A percentile compares a stretch with the other conserved stretches of the same genome.
These are phyloP conservation scores for Lasioglossum albipes DNA, from an alignment of 1,140 invertebrate species.

Conservation along the genomic window DNA sequence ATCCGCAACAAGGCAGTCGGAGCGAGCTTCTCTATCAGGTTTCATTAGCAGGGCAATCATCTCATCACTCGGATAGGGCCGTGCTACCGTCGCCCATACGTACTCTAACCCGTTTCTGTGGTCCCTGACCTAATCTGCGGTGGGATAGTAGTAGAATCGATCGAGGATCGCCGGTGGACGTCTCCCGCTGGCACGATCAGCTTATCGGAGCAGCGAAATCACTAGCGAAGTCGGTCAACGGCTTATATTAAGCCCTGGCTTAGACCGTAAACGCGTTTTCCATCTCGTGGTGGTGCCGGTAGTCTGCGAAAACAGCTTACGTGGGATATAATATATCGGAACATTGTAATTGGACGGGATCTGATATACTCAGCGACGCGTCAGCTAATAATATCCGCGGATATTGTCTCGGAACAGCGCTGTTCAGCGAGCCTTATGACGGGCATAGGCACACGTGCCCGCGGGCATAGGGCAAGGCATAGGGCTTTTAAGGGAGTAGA, in stretches of 20 bases:
- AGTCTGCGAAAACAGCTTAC: constrained; percentile 53
- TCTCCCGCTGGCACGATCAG: constrained; percentile 39
- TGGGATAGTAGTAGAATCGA: constrained; percentile 56
- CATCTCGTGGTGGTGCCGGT: constrained; percentile 34
- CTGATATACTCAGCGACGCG: constrained; percentile 45
- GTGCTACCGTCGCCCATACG: constrained; percentile 61
- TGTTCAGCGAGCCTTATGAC: no score
- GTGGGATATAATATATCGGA: constrained; percentile 50
- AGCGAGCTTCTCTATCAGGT: constrained; percentile 71
- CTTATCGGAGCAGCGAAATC: constrained; percentile 57
- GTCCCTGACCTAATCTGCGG: constrained; percentile 71
- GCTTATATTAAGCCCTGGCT: constrained; percentile 54
- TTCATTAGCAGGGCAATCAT: constrained; percentile 77
- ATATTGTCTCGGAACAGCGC: constrained; percentile 29
- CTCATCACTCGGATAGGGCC: constrained; percentile 68
- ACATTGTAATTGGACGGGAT: constrained; percentile 55
- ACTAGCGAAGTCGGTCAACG: constrained; percentile 41
- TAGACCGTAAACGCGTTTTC: constrained; percentile 62
- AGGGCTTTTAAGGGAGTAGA: no score
- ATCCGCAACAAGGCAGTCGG: constrained; percentile 49
- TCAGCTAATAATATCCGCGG: constrained; percentile 42
- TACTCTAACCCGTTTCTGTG: constrained; percentile 69
- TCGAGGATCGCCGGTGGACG: constrained; percentile 51
- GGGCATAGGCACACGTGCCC: no score
- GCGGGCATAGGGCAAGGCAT: no score